Base-by-base conservation (phyloP, 2,888 invertebrate genomes). In the Trichopoda pennipes region DNA sequence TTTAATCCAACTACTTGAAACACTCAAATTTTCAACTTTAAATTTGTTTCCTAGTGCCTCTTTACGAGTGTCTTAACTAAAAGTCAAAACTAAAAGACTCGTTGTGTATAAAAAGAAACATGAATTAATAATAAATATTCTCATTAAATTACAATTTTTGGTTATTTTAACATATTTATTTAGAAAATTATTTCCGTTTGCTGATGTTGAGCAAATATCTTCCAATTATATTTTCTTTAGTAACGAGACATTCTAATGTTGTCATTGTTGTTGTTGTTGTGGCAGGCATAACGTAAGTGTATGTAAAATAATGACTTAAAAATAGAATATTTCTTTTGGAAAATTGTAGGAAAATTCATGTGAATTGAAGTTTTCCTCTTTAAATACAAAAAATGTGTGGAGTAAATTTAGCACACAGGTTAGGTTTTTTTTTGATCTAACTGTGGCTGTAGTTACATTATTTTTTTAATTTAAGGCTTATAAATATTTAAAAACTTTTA, bases 91-190 rank as follows among this genome's bases (percentile, higher is more conserved):
- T 2, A 12, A 47, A 14, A 14, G 14, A 28, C 4, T 28, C 28
- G 3, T 28, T 28, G 7, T 6, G 10, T 38, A 38, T 9, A 42
- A 61, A 28, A 38, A 14, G n/a, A 4, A 8, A 21, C 17, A 7
- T 16, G 47, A n/a, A 10, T 12, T 6, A 28, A 28, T 4, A 28
- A 9, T 3, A 35, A 55, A 58, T 53, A 55, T 55, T 42, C n/a
- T 60, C 72, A 66, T 76, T 76, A 72, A 72, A 81, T 81, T 76
- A 72, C 76, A 72, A 81, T 76, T 81, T 81, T 61, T 81, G 66
- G 51, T 60, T 53, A 66, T 49, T 81, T 76, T 72, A 81, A 81
- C 38, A 61, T 73, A 61, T 73, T 61, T 76, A 64, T 64, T 49
- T 14, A 47, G 23, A 63, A 60, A 32, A 56, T 21, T 58, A 1